phyloP scores from a whole-genome alignment of 2,113 vertebrate genomes.

The Serilophus lunatus region DNA sequence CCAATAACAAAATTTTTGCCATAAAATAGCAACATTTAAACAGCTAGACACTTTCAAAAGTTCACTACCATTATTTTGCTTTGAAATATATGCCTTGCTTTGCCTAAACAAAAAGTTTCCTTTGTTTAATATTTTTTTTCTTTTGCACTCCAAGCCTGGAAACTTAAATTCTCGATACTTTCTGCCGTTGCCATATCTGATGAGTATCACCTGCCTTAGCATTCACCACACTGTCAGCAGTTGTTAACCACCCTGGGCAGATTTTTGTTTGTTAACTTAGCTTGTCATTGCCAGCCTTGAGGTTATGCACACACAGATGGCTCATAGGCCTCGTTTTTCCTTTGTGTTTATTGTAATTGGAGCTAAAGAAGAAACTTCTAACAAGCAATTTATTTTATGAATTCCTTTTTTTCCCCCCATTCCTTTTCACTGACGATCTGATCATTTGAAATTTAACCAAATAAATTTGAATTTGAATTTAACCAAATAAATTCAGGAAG shows the following conservation, averaged over 20 bases:
- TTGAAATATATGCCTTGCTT: not conserved
- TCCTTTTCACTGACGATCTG: not conserved
- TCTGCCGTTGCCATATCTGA: conserved; percentile 25
- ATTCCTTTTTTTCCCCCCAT: not conserved
- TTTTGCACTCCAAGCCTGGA: not conserved
- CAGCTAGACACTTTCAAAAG: not conserved
- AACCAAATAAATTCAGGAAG: not conserved
- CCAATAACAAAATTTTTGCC: not conserved
- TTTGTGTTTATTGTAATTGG: not conserved
- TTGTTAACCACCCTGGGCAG: conserved; percentile 16
- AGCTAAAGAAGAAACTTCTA: not conserved
- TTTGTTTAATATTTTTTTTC: not conserved
- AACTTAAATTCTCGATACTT: conserved; percentile 13
- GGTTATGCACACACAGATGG: conserved; percentile 7
- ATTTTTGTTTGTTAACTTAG: conserved; percentile 35
- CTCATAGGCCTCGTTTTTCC: not conserved
- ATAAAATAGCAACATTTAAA: not conserved
- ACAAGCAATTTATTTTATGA: not conserved
- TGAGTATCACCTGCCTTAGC: conserved; percentile 37
- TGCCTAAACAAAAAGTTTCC: not conserved
- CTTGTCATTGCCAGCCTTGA: conserved; percentile 17
- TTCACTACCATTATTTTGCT: not conserved
- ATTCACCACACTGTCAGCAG: conserved; percentile 8
- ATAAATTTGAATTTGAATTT: not conserved
- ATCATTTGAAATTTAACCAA: not conserved